A percentile compares a stretch with the other conserved stretches of the same genome.
phyloP scores from a whole-genome alignment of 53 echinoderm and acorn worm species.

The Glandiceps talaboti region DNA sequence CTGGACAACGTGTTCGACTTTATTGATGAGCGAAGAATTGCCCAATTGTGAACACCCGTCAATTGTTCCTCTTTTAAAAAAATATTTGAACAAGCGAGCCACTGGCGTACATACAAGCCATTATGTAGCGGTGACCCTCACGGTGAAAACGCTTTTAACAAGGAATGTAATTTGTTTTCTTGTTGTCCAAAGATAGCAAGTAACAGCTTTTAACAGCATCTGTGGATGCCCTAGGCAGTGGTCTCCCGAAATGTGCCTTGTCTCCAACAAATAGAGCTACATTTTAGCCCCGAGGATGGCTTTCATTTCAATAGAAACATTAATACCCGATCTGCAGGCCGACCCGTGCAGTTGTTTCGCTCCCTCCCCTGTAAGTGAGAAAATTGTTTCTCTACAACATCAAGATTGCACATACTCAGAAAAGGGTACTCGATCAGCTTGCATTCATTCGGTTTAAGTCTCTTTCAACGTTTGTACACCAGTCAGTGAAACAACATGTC shows the following conservation, averaged over 20 bases:
- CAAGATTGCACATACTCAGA: no score
- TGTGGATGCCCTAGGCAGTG: neutral
- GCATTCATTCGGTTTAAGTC: no score
- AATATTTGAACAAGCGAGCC: neutral
- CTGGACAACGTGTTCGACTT: neutral
- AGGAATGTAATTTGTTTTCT: neutral
- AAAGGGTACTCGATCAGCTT: no score
- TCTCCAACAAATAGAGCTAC: neutral
- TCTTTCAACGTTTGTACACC: no score
- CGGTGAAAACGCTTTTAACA: neutral
- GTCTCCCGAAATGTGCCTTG: neutral
- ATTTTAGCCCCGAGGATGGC: neutral
- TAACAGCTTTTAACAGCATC: neutral
- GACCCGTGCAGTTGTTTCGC: no score
- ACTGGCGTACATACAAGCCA: neutral
- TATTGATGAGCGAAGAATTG: neutral
- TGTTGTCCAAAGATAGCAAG: neutral
- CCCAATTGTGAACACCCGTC: neutral
- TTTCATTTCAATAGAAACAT: neutral
- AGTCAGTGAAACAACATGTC: no score
- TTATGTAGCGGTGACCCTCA: neutral
- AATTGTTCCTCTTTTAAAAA: neutral
- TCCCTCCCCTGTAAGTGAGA: no score
- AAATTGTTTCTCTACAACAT: no score
- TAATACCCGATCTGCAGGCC: no score